Evolutionary conservation across 2,888 invertebrate genomes (phyloP).

Genomic region (Ischnus inquisitorius): DNA sequence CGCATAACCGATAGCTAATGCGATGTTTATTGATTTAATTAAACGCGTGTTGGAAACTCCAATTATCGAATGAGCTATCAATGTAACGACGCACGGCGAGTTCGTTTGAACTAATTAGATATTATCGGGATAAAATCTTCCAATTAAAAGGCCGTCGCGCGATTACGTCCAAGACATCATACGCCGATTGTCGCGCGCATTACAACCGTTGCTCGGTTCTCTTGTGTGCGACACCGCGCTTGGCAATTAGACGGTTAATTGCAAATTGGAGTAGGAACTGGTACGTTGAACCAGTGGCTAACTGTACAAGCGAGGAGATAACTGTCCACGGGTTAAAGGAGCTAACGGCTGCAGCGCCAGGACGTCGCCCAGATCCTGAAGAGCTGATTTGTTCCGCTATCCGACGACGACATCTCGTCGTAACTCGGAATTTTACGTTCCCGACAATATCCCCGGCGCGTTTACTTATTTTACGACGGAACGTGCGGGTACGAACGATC

Average conservation of each 20-base stretch:
- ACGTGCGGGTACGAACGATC: slow-evolving; percentile 47
- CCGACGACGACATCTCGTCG: slow-evolving; percentile 62
- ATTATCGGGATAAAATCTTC: not conserved
- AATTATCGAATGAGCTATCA: not conserved
- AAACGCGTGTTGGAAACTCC: not conserved
- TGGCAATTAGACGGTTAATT: slow-evolving; percentile 62
- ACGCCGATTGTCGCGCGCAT: slow-evolving; percentile 42
- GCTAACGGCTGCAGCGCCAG: slow-evolving; percentile 72
- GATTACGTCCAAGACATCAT: slow-evolving; percentile 9
- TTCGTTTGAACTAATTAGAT: not conserved
- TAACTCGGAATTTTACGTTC: slow-evolving; percentile 42
- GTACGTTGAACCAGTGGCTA: slow-evolving; percentile 72
- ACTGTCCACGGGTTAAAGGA: slow-evolving; percentile 70
- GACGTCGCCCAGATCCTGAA: slow-evolving; percentile 67
- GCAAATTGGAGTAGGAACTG: slow-evolving; percentile 52
- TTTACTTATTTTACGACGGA: slow-evolving; percentile 27
- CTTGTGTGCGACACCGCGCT: slow-evolving; percentile 3
- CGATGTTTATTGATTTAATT: not conserved
- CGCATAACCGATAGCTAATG: not conserved
- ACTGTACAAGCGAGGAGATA: slow-evolving; percentile 80
- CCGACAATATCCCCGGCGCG: slow-evolving; percentile 35
- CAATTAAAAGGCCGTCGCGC: not conserved
- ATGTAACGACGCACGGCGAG: not conserved
- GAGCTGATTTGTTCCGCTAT: slow-evolving; percentile 80
- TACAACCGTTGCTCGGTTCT: slow-evolving; percentile 18